Percentiles rank a stretch among this genome's conserved stretches.
phyloP scores from a whole-genome alignment of 2,888 invertebrate genomes.

The Calameuta idolon region DNA sequence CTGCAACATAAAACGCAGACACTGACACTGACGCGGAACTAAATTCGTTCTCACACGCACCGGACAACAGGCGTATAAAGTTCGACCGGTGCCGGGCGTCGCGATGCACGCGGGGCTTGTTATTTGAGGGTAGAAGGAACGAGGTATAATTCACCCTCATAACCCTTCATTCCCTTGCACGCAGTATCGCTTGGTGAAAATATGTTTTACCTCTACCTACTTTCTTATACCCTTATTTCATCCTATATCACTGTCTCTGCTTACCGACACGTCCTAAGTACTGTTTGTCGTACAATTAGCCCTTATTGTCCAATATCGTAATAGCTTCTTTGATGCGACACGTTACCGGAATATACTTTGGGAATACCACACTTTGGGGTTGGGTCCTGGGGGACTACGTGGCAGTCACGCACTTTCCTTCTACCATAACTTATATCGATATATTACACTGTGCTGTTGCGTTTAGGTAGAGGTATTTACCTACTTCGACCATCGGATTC shows the following conservation, averaged over 20 bases:
- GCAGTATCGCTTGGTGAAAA: not conserved
- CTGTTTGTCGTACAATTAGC: not conserved
- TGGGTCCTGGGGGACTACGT: not conserved
- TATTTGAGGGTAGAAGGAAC: too few relatives aligned
- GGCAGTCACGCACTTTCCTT: not conserved
- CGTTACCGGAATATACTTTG: not conserved
- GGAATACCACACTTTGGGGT: not conserved
- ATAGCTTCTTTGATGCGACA: not conserved
- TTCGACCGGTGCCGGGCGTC: not conserved
- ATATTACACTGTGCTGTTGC: not conserved
- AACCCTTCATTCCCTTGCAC: too few relatives aligned
- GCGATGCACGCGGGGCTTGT: too few relatives aligned
- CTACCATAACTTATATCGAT: not conserved
- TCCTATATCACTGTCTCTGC: not conserved
- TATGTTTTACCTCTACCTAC: not conserved
- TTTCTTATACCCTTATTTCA: not conserved
- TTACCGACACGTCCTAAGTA: not conserved
- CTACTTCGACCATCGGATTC: not conserved
- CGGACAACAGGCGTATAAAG: not conserved
- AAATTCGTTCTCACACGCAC: not conserved
- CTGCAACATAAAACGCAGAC: slow-evolving; percentile 30
- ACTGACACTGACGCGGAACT: slow-evolving; percentile 1
- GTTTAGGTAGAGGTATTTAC: not conserved
- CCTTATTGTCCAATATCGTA: not conserved
- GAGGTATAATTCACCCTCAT: too few relatives aligned